phyloP scores from a whole-genome alignment of 2,797 vertebrate species.

The Danio kyathit region DNA sequence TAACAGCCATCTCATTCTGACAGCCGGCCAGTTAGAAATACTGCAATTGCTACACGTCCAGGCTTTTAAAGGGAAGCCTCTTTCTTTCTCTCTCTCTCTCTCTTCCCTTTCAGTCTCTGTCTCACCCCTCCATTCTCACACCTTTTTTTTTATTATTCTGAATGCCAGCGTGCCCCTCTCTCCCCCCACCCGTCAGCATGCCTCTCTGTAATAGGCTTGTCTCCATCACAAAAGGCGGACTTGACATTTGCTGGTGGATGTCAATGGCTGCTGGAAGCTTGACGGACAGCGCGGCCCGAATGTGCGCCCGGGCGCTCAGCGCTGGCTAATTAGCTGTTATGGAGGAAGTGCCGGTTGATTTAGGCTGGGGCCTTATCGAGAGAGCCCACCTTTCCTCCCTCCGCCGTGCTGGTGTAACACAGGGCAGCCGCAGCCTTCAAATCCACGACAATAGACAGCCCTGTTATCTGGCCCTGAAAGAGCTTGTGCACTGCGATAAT shows the following conservation, averaged over 20 bases:
- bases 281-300: constrained; percentile 84
- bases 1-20: constrained; percentile 44
- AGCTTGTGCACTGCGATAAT: constrained; percentile 67
- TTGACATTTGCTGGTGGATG: constrained; percentile 89
- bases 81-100: background rate
- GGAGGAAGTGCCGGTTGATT: constrained; percentile 83
- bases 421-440: constrained; percentile 41
- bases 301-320: constrained; percentile 76
- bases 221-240: constrained; percentile 83
- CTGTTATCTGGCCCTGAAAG: constrained; percentile 67
- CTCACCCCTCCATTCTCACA: constrained; percentile 16
- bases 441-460: constrained; percentile 66
- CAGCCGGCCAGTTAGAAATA: constrained; percentile 50
- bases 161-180: constrained; percentile 53
- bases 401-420: constrained; percentile 71
- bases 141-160: constrained; percentile 52
- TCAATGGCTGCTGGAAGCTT: constrained; percentile 83
- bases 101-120: constrained; percentile 28
- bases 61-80: constrained; percentile 32
- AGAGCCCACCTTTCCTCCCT: constrained; percentile 75
- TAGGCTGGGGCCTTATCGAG: constrained; percentile 79
- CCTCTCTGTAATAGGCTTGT: constrained; percentile 82
- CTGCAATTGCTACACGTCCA: constrained; percentile 39
- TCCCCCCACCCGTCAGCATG: constrained; percentile 55
- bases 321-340: constrained; percentile 88